Percentiles rank a stretch among this genome's conserved stretches.
phyloP scores from a whole-genome alignment of 2,113 vertebrate species.

The Nothobranchius kuhntae region DNA sequence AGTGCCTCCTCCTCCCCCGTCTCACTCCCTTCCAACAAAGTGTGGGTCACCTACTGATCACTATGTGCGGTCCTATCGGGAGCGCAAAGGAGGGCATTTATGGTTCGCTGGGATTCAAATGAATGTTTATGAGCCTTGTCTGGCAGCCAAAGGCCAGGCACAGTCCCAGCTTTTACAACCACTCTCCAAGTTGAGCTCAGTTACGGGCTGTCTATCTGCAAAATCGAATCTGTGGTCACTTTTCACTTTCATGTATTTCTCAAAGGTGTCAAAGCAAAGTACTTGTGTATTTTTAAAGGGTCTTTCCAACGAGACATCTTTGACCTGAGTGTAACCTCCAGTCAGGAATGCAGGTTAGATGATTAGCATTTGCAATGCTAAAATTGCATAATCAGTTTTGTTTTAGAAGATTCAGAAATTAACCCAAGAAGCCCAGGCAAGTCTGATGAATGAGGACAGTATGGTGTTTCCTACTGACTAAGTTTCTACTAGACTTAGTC shows the following conservation, averaged over 20 bases:
- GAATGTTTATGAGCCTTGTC: slow-evolving; percentile 71
- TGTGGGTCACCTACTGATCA: slow-evolving; percentile 69
- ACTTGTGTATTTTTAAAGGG: no score
- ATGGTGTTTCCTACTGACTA: slow-evolving; percentile 1
- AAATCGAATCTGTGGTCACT: slow-evolving; percentile 20
- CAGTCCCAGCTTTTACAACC: slow-evolving; percentile 56
- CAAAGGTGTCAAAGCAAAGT: not conserved
- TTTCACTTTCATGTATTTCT: slow-evolving; percentile 23
- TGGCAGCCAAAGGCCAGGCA: slow-evolving; percentile 64
- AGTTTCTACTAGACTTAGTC: no score
- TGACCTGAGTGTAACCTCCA: no score
- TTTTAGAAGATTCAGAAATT: slow-evolving; percentile 8
- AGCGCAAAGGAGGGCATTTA: slow-evolving; percentile 62
- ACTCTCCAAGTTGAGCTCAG: slow-evolving; percentile 41
- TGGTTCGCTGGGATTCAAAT: slow-evolving; percentile 65
- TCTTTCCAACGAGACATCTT: no score
- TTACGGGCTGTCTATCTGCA: slow-evolving; percentile 21
- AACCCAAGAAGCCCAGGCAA: slow-evolving; percentile 25
- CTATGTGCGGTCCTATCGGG: slow-evolving; percentile 58
- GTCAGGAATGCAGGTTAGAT: no score
- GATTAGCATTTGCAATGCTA: slow-evolving; percentile 1
- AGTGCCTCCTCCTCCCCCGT: slow-evolving; percentile 27
- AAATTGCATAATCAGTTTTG: not conserved
- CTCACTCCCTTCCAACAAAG: slow-evolving; percentile 16
- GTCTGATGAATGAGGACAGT: slow-evolving; percentile 13